phyloP scores from a whole-genome alignment of 2,888 invertebrate species.

The Chrysodeixis includens region DNA sequence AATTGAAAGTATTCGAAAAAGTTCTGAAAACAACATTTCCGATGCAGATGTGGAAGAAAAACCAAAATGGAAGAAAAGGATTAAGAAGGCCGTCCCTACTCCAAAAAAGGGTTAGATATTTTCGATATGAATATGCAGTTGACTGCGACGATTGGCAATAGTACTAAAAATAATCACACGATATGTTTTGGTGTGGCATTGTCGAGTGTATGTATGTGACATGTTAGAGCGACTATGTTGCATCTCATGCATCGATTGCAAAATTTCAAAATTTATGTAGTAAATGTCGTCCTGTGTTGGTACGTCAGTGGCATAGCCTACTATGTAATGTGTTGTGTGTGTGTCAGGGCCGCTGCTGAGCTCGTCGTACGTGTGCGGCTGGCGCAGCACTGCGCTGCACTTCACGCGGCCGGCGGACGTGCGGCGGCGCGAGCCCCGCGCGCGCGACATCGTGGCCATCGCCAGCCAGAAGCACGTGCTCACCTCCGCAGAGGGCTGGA shows the following conservation, averaged over 20 bases:
- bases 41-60: conserved; percentile 45
- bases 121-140: conserved; percentile 30
- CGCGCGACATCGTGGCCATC: conserved; percentile 93
- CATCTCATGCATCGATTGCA: background rate
- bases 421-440: conserved; percentile 95
- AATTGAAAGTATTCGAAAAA: conserved; percentile 25
- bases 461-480: conserved; percentile 96
- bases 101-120: conserved; percentile 46
- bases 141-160: conserved; percentile 1
- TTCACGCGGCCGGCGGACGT: conserved; percentile 92
- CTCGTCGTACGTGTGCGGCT: conserved; percentile 84
- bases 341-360: conserved; percentile 79
- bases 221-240: too few relatives aligned
- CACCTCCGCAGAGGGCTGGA: conserved; percentile 98
- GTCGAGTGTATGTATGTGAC: too few relatives aligned
- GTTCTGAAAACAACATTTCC: conserved; percentile 42
- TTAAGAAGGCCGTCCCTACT: conserved; percentile 38
- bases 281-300: too few relatives aligned
- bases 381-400: conserved; percentile 86
- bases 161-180: background rate
- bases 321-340: conserved; percentile 3
- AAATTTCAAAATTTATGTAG: too few relatives aligned
- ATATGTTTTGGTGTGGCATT: too few relatives aligned
- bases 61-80: conserved; percentile 46
- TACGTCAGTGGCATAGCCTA: background rate